A percentile compares a stretch with the other conserved stretches of the same genome.
Conservation (phyloP, 2,888 invertebrate genomes). For the Pseudolycoriella hygida region DNA sequence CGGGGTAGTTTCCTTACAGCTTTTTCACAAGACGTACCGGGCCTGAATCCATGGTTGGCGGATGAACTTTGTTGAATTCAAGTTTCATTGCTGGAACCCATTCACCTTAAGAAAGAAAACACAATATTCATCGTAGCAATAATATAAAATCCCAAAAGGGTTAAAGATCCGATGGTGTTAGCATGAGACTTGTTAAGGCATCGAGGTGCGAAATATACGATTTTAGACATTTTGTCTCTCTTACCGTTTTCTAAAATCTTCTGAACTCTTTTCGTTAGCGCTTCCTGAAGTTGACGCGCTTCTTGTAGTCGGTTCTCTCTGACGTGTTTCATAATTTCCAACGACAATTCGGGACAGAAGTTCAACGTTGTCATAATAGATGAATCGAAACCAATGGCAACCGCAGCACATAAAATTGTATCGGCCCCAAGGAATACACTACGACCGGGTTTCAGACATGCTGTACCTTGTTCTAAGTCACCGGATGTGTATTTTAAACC, state of each 20-base stretch:
- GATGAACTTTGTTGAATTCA: constrained; percentile 5
- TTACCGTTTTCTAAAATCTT: constrained; percentile 1
- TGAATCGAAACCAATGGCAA: constrained; percentile 49
- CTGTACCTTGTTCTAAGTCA: constrained; percentile 47
- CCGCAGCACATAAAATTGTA: constrained; percentile 41
- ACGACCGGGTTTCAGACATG: constrained; percentile 35
- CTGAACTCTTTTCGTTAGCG: neutral
- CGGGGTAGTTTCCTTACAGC: too few species aligned
- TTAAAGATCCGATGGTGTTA: too few species aligned
- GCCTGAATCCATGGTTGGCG: too few species aligned
- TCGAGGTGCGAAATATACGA: too few species aligned
- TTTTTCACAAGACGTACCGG: too few species aligned
- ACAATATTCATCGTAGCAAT: too few species aligned
- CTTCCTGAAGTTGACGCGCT: neutral
- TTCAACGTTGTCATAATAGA: constrained; percentile 53
- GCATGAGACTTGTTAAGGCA: too few species aligned
- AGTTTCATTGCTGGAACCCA: constrained; percentile 8
- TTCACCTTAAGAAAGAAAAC: neutral
- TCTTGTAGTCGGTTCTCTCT: constrained; percentile 15
- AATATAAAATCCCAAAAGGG: too few species aligned
- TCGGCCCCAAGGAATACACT: constrained; percentile 50
- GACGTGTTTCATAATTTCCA: constrained; percentile 36
- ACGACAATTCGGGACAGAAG: constrained; percentile 39
- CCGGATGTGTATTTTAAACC: constrained; percentile 72
- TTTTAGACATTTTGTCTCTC: too few species aligned